Evolutionary conservation across 2,113 vertebrate species (phyloP).

Genomic region (Silurus glanis): DNA sequence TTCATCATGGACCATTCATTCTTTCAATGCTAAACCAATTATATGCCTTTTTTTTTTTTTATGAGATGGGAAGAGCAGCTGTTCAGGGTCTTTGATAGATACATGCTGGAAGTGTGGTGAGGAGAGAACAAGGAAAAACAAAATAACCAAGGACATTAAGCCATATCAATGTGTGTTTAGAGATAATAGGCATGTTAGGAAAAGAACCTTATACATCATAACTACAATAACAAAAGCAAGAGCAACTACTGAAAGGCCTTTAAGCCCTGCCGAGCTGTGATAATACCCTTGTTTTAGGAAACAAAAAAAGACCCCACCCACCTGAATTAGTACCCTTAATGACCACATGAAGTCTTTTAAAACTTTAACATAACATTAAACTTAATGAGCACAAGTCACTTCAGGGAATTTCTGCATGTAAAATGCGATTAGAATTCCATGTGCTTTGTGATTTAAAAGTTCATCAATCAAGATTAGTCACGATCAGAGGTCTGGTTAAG

Average conservation of each 20-base stretch:
- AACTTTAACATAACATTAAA: conserved; percentile 27
- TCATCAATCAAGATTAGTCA: not conserved
- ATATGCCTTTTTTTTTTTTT: conserved; percentile 44
- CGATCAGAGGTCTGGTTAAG: not conserved
- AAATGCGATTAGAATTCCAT: conserved; percentile 23
- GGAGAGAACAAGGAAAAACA: conserved; percentile 16
- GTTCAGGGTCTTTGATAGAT: conserved; percentile 40
- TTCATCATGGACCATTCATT: conserved; percentile 45
- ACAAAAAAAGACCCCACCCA: not conserved
- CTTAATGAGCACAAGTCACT: conserved; percentile 28
- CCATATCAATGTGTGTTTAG: conserved; percentile 2
- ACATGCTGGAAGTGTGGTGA: conserved; percentile 18
- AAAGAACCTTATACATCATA: conserved; percentile 12
- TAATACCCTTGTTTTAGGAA: conserved; percentile 25
- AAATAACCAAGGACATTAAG: not conserved
- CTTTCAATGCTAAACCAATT: conserved; percentile 48
- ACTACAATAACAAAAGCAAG: conserved; percentile 25
- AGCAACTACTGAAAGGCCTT: conserved; percentile 28
- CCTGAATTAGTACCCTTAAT: conserved; percentile 9
- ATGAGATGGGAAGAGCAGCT: conserved; percentile 37
- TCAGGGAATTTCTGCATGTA: conserved; percentile 28
- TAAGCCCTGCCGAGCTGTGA: conserved; percentile 17
- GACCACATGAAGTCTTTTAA: conserved; percentile 22
- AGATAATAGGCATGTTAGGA: not conserved
- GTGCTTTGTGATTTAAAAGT: not conserved